A percentile compares a stretch with the other conserved stretches of the same genome.
Conservation (phyloP, 2,113 vertebrate species). For the Etia nguti region DNA sequence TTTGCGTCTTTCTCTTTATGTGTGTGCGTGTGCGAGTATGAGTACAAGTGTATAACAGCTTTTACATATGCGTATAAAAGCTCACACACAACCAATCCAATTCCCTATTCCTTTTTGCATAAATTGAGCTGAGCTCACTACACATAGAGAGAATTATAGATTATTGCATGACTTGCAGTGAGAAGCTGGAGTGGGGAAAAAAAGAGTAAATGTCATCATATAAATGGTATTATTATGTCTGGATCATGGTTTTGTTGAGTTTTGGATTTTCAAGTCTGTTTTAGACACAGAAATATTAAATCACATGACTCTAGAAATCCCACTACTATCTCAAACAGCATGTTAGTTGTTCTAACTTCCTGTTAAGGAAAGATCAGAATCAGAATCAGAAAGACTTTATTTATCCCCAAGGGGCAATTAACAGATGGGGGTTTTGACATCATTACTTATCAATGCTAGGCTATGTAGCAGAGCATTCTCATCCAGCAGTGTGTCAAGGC, state of each 20-base stretch:
- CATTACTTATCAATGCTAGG: too few species aligned
- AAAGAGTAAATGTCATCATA: not conserved
- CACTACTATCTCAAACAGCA: not conserved
- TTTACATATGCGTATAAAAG: constrained; percentile 19
- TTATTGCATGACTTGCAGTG: not conserved
- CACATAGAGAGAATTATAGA: not conserved
- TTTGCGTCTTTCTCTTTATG: not conserved
- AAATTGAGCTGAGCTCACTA: not conserved
- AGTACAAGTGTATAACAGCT: not conserved
- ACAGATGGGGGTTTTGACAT: too few species aligned
- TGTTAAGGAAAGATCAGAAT: not conserved
- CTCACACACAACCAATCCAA: constrained; percentile 1
- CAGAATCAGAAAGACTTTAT: too few species aligned
- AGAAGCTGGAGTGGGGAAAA: not conserved
- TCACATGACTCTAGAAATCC: not conserved
- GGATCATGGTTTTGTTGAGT: not conserved
- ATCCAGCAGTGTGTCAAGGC: too few species aligned
- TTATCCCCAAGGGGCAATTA: too few species aligned
- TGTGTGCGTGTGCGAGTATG: not conserved
- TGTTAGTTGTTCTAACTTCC: not conserved
- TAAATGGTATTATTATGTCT: not conserved
- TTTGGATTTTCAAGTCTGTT: not conserved
- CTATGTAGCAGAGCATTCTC: too few species aligned
- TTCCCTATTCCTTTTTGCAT: not conserved
- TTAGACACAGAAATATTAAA: not conserved